Conservation (phyloP, 2,888 invertebrate species). For the Cephalotes varians region DNA sequence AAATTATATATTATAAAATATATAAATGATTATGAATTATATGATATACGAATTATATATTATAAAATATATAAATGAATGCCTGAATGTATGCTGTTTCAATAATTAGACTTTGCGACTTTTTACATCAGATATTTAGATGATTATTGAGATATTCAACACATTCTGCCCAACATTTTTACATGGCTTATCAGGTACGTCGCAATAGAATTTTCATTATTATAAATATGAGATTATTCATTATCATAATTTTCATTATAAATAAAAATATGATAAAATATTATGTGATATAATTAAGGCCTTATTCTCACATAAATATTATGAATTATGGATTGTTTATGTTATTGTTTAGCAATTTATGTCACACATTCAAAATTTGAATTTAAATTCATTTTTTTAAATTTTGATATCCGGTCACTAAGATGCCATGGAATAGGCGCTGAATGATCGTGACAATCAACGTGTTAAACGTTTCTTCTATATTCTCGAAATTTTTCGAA, state of each 20-base stretch:
- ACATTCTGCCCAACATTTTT: neutral
- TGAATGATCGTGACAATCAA: neutral
- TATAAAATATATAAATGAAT: slow-evolving; percentile 28
- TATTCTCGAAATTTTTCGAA: neutral
- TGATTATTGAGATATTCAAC: neutral
- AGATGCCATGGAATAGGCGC: neutral
- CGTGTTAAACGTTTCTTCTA: neutral
- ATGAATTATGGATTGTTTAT: neutral
- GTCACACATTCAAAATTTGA: neutral
- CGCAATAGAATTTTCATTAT: neutral
- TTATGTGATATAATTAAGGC: neutral
- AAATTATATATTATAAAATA: slow-evolving; percentile 14
- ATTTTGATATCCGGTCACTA: neutral
- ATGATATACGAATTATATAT: too few relatives aligned
- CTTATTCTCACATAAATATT: too few relatives aligned
- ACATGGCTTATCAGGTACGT: too few relatives aligned
- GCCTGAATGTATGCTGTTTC: neutral
- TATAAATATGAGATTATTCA: too few relatives aligned
- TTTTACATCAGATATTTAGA: neutral
- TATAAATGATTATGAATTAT: too few relatives aligned
- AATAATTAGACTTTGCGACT: neutral
- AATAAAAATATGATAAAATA: neutral
- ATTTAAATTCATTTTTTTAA: neutral
- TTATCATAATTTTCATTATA: neutral
- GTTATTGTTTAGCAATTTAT: neutral